phyloP scores from a whole-genome alignment of 2,888 invertebrate species.

The Pharmacophagus antenor region DNA sequence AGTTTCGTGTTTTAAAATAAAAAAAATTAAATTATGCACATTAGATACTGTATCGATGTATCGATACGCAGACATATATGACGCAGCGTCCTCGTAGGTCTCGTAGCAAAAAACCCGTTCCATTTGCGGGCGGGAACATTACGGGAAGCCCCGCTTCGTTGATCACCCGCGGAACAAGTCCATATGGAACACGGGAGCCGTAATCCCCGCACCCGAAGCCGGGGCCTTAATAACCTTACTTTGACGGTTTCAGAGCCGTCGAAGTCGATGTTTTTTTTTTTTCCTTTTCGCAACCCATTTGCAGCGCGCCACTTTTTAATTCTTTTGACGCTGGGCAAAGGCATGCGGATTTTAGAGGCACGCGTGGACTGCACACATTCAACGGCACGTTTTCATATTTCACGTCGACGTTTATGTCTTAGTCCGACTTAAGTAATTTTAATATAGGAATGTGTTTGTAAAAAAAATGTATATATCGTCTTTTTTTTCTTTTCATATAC shows the following conservation, averaged over 20 bases:
- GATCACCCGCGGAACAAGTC: not conserved
- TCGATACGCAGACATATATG: no score
- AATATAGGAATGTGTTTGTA: no score
- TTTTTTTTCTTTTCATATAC: no score
- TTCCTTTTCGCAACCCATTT: slow-evolving; percentile 59
- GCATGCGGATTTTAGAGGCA: slow-evolving; percentile 33
- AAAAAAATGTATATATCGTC: no score
- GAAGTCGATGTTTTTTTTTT: slow-evolving; percentile 35
- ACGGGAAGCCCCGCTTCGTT: not conserved
- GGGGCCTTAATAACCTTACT: slow-evolving; percentile 49
- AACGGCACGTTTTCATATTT: not conserved
- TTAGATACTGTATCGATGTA: no score
- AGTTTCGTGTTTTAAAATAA: no score
- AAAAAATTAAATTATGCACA: no score
- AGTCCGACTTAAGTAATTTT: no score
- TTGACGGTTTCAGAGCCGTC: slow-evolving; percentile 40
- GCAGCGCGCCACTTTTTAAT: slow-evolving; percentile 57
- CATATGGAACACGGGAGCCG: slow-evolving; percentile 24
- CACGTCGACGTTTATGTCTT: not conserved
- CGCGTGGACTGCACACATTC: slow-evolving; percentile 26
- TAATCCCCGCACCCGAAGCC: slow-evolving; percentile 43
- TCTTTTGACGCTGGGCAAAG: slow-evolving; percentile 53
- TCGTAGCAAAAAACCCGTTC: not conserved
- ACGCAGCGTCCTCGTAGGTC: not conserved
- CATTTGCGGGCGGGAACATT: not conserved